These are phyloP conservation scores for Bombus confusus DNA, from an alignment of 1,140 invertebrate genomes.

Conservation along the genomic window DNA sequence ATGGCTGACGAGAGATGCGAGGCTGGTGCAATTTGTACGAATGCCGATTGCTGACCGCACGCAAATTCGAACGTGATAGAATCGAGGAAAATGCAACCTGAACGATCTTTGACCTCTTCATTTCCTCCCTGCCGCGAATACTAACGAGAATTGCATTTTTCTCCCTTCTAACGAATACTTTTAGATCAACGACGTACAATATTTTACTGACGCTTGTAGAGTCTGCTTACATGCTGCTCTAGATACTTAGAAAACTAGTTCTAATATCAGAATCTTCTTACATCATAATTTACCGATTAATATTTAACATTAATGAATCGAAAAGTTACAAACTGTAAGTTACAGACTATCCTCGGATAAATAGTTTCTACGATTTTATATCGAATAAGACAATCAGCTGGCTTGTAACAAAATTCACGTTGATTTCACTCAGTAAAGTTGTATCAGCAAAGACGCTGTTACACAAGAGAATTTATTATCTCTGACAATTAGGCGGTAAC, in stretches of 20 bases:
- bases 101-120: neutral
- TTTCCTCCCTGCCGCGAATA: neutral
- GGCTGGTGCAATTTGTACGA: neutral
- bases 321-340: neutral
- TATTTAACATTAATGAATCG: neutral
- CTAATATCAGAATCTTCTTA: neutral
- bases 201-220: neutral
- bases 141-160: neutral
- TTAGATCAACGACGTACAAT: neutral
- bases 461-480: neutral
- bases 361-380: neutral
- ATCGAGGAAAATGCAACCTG: neutral
- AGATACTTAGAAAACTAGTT: too few species aligned
- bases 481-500: neutral
- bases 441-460: too few species aligned
- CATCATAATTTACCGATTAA: too few species aligned
- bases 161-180: neutral
- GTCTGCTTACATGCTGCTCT: too few species aligned
- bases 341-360: too few species aligned
- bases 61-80: slow-evolving; percentile 2
- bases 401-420: neutral
- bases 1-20: neutral
- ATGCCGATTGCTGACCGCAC: slow-evolving; percentile 7
- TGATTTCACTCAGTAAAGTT: neutral
- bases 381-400: too few species aligned